These are phyloP conservation scores for Chaetoderma sp. DNA, from an alignment of 2,888 invertebrate species.

Conservation along the genomic window DNA sequence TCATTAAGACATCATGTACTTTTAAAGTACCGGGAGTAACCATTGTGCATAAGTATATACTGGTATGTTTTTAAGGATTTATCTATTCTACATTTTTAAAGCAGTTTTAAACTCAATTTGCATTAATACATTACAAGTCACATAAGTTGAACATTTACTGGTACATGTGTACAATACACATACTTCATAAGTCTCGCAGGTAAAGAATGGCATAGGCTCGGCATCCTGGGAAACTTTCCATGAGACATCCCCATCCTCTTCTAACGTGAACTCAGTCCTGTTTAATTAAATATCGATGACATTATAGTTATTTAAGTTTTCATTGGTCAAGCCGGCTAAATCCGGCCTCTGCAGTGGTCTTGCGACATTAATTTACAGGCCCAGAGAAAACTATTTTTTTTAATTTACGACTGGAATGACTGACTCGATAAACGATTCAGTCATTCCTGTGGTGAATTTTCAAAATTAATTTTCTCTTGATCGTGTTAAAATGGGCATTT, in stretches of 20 bases:
- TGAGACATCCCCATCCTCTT: conserved; percentile 76
- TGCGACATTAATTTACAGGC: background rate
- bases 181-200: conserved; percentile 79
- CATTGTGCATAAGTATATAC: too few species aligned
- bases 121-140: background rate
- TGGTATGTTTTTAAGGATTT: too few species aligned
- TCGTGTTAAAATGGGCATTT: too few species aligned
- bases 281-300: conserved; percentile 14
- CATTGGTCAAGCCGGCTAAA: background rate
- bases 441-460: too few species aligned
- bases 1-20: too few species aligned
- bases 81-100: background rate
- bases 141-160: background rate
- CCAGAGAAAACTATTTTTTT: too few species aligned
- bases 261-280: conserved; percentile 72
- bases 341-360: background rate
- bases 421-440: too few species aligned
- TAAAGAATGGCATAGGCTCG: conserved; percentile 75
- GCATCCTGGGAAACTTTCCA: conserved; percentile 75
- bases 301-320: background rate
- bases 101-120: background rate
- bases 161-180: background rate
- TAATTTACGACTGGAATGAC: too few species aligned
- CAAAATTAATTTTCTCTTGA: too few species aligned
- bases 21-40: too few species aligned